Conservation (phyloP, 2,797 vertebrate species). For the Dryobates pubescens region DNA sequence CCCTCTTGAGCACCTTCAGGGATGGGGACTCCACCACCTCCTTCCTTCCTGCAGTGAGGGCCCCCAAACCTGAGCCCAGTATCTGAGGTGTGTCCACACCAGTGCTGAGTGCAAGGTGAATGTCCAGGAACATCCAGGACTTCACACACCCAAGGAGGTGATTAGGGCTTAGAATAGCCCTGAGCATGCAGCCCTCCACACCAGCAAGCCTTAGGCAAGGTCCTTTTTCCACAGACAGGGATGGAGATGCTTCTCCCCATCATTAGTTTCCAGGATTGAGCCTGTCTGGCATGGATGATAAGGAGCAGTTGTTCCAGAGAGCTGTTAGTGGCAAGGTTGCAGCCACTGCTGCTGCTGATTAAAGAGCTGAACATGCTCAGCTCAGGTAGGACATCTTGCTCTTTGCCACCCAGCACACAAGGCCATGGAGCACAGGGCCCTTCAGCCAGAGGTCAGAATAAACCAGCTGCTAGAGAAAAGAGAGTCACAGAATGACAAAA, state of each 20-base stretch:
- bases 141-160: not conserved
- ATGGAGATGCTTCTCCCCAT: not conserved
- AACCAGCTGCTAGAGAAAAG: not conserved
- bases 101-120: too few relatives aligned
- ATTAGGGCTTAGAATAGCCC: not conserved
- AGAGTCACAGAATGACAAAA: not conserved
- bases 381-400: not conserved
- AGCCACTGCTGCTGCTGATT: not conserved
- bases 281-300: not conserved
- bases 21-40: too few relatives aligned
- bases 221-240: not conserved
- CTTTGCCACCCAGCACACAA: not conserved
- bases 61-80: too few relatives aligned
- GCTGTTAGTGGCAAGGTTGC: not conserved
- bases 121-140: not conserved
- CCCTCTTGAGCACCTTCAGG: too few relatives aligned
- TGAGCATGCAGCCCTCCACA: accelerated
- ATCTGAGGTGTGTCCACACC: too few relatives aligned
- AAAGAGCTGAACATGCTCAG: not conserved
- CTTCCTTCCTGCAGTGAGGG: too few relatives aligned
- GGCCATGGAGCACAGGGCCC: not conserved
- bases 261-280: not conserved
- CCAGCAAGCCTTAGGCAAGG: accelerated
- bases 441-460: not conserved
- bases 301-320: not conserved